These are phyloP conservation scores for Decapterus maruadsi DNA, from an alignment of 2,797 vertebrate species.

Conservation along the genomic window DNA sequence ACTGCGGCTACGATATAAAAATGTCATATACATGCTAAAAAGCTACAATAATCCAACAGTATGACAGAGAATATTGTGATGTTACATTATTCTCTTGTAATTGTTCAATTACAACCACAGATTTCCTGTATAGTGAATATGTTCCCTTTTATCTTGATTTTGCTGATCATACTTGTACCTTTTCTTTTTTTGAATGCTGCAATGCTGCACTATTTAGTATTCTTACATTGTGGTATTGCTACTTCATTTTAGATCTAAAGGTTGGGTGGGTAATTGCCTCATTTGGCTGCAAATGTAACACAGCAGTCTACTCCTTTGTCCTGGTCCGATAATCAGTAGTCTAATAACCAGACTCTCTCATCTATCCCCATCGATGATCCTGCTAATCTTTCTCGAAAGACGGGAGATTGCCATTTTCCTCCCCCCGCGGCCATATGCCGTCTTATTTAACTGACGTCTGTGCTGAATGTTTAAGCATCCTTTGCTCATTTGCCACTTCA, in stretches of 20 bases:
- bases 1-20: background rate
- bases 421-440: slow-evolving; percentile 65
- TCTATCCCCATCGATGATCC: slow-evolving; percentile 58
- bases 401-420: slow-evolving; percentile 64
- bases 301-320: slow-evolving; percentile 33
- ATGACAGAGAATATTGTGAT: background rate
- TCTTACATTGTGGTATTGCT: background rate
- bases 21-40: background rate
- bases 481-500: slow-evolving; percentile 53
- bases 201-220: background rate
- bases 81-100: too few species aligned
- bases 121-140: background rate
- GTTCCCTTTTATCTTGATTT: background rate
- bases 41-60: background rate
- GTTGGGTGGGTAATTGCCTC: background rate
- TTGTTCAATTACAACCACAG: background rate
- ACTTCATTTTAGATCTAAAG: background rate
- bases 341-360: slow-evolving; percentile 28
- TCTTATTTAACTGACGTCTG: slow-evolving; percentile 53
- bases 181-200: background rate
- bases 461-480: slow-evolving; percentile 57
- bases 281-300: background rate
- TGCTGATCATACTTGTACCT: background rate
- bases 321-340: slow-evolving; percentile 55
- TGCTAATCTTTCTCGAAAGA: slow-evolving; percentile 69